Evolutionary conservation across 2,113 vertebrate genomes (phyloP).

Genomic region (Mastomys coucha): DNA sequence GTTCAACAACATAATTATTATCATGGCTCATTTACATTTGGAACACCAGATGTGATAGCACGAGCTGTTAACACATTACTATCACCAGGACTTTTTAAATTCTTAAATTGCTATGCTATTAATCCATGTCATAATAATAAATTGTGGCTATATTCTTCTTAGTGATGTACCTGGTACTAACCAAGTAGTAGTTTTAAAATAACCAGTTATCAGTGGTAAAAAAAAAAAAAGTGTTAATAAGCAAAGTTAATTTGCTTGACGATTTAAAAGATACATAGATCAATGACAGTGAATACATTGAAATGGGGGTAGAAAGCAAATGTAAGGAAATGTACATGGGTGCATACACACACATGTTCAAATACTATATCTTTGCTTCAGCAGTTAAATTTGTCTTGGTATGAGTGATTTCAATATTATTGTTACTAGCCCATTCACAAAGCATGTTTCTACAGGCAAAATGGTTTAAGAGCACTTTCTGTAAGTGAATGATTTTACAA

Average conservation of each 20-base stretch:
- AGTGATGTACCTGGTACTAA: not conserved
- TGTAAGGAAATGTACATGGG: not conserved
- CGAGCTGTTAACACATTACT: conserved; percentile 47
- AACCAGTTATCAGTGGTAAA: not conserved
- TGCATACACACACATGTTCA: not conserved
- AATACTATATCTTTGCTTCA: not conserved
- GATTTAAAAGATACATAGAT: not conserved
- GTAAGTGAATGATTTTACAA: not conserved
- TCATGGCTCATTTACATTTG: conserved; percentile 63
- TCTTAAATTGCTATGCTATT: not conserved
- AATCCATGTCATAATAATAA: not conserved
- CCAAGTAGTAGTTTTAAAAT: not conserved
- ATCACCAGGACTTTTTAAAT: not conserved
- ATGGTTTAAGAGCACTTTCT: conserved; percentile 14
- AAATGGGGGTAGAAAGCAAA: not conserved
- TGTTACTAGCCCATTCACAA: not conserved
- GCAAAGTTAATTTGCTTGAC: not conserved
- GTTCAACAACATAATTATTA: conserved; percentile 68
- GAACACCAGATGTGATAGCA: conserved; percentile 44
- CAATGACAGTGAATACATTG: not conserved
- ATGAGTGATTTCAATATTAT: conserved; percentile 22
- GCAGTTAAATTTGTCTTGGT: not conserved
- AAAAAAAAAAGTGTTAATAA: not conserved
- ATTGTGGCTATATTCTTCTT: not conserved
- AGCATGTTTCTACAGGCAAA: conserved; percentile 12